Base-by-base conservation (phyloP, 2,113 vertebrate species). In the Camelus bactrianus region DNA sequence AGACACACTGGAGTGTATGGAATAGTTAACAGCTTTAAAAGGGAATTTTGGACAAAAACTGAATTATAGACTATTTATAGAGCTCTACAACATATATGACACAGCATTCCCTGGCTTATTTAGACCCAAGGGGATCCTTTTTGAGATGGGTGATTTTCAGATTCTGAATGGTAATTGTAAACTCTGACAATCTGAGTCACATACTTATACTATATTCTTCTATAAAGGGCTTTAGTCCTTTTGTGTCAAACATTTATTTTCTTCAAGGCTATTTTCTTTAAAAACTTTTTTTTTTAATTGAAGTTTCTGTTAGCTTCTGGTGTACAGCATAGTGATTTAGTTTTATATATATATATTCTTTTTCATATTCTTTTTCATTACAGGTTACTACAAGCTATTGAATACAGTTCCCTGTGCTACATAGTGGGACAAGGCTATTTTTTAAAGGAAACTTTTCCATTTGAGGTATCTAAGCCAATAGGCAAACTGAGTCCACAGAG, bases 121-220 rank as follows among this genome's bases (percentile, higher is more conserved):
- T 92, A 91, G 62, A 92, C 32, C 50, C 60, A 60, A 54, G 3
- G 22, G 20, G 24, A 26, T 54, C 19, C 22, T 89, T 73, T 94
- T 93, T 85, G 17, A 14, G 4, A 32, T 35, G 32, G 50, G 9
- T 56, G 62, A 38, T 24, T 81, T 91, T 93, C 30, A 13, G 12
- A 81, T 95, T 84, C 30, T 22, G 10, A 83, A 60, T 56, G n/a
- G 46, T 90, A 72, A 90, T 75, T 79, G 86, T 83, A 86, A 96
- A 70, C 28, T 28, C 30, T 77, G 80, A 65, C 9, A 46, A 42
- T 50, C 30, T 76, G 79, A 84, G 16, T 94, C 56, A 83, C 35
- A 35, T 67, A 30, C 84, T 88, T 91, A 85, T 69, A 81, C 84
- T n/a, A 73, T 64, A 81, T 82, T 89, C 19, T 82, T 92, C 64